These are phyloP conservation scores for Aporrectodea caliginosa DNA, from an alignment of 1,140 invertebrate species.

Conservation along the genomic window DNA sequence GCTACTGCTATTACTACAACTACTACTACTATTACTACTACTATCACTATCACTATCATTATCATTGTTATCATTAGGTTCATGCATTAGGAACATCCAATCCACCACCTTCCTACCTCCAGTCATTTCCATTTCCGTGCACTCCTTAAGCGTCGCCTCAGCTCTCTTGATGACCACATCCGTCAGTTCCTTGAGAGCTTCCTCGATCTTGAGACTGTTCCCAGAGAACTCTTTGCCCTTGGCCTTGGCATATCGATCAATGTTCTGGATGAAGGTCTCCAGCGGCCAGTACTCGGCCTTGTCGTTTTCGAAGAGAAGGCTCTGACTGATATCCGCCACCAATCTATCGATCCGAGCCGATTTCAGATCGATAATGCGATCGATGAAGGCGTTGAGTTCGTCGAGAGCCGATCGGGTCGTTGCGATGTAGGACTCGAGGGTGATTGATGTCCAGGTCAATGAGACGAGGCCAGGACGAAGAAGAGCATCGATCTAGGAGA, in stretches of 20 bases:
- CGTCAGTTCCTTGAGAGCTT: slow-evolving; percentile 14
- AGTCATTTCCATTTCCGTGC: background rate
- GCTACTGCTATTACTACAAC: too few species aligned
- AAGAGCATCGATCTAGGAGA: slow-evolving; percentile 37
- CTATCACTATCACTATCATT: too few species aligned
- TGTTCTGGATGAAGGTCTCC: slow-evolving; percentile 77
- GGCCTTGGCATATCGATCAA: slow-evolving; percentile 42
- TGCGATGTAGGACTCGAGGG: slow-evolving; percentile 69
- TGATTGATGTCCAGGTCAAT: slow-evolving; percentile 73
- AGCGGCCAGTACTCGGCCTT: slow-evolving; percentile 73
- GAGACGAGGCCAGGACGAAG: slow-evolving; percentile 71
- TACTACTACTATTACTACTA: too few species aligned
- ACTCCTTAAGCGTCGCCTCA: background rate
- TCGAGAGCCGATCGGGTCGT: slow-evolving; percentile 67
- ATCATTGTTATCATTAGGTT: too few species aligned
- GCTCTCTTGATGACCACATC: background rate
- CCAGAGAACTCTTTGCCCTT: background rate
- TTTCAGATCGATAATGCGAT: slow-evolving; percentile 73
- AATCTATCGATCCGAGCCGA: slow-evolving; percentile 80
- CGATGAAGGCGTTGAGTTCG: slow-evolving; percentile 74
- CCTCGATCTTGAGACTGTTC: slow-evolving; percentile 9
- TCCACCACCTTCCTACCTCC: too few species aligned
- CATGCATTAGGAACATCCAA: too few species aligned
- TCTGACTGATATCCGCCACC: slow-evolving; percentile 75
- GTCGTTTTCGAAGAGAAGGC: slow-evolving; percentile 71